Base-by-base conservation (phyloP, 2,113 vertebrate species). In the Aptenodytes patagonicus region DNA sequence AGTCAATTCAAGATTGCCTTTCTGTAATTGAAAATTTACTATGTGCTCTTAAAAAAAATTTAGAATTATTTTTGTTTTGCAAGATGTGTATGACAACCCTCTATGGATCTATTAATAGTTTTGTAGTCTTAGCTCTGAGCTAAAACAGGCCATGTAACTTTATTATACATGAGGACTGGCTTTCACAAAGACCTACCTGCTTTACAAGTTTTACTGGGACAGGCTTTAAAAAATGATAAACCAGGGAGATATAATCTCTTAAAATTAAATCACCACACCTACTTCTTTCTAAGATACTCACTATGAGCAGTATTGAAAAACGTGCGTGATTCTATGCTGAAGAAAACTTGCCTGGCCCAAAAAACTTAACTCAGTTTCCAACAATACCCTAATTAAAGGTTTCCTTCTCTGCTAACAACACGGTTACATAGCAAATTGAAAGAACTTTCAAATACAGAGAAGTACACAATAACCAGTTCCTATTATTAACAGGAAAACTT, bases 171-270 rank as follows among this genome's bases (percentile, higher is more conserved):
- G 20, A 89, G 58, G 49, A 71, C 0, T 83, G 84, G 60, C 61
- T 92, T 83, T 89, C 57, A 40, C 60, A 86, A 92, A 87, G 77
- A 75, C 57, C 34, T 87, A 46, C 81, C 70, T 65, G 57, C 57
- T 95, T 79, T 85, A 64, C 57, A 78, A 85, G 69, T 92, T 89
- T 87, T 85, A 79, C 61, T 51, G 40, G 78, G 87, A 87, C 70
- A 89, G 70, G 13, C 36, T 85, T 90, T 42, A 89, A 93, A 83
- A 95, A 89, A 91, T 75, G 12, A 81, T 69, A 96, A 96, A 92
- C 31, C 54, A 70, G 81, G 58, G 34, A 96, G 83, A 89, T 72
- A 92, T 3, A 71, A 91, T 69, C 61, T 54, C 58, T 87, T 52
- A 46, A 75, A 93, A 84, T 78, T 60, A 93, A 87, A 94, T 52